Evolutionary conservation across 2,113 vertebrate species (phyloP).

Genomic region (Okapia johnstoni): DNA sequence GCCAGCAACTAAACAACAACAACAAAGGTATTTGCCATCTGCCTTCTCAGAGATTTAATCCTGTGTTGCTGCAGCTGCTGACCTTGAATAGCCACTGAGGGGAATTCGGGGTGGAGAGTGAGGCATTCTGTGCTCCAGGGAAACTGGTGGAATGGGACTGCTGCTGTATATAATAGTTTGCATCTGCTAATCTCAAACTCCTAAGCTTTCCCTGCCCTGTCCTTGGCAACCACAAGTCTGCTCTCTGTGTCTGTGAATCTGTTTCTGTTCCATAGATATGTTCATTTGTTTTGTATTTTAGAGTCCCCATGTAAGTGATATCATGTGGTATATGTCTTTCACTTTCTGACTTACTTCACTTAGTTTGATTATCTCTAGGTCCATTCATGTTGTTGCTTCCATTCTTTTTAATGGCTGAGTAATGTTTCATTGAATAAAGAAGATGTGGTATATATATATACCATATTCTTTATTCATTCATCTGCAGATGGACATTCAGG

Average conservation of each 20-base stretch:
- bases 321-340: background rate
- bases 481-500: background rate
- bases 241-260: background rate
- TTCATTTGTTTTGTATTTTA: background rate
- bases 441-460: background rate
- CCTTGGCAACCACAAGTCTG: background rate
- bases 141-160: background rate
- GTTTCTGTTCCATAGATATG: background rate
- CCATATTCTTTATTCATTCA: background rate
- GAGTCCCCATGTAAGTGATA: background rate
- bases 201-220: background rate
- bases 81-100: background rate
- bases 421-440: background rate
- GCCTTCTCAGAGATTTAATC: background rate
- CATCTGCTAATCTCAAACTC: background rate
- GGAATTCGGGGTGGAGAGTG: background rate
- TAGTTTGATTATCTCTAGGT: background rate
- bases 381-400: background rate
- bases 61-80: background rate
- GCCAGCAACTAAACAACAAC: background rate
- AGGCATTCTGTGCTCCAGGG: background rate
- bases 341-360: background rate
- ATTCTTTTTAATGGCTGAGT: background rate
- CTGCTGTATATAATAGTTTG: background rate
- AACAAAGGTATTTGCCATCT: background rate